Conservation (phyloP, 2,888 invertebrate genomes). For the Octodonta nipae region DNA sequence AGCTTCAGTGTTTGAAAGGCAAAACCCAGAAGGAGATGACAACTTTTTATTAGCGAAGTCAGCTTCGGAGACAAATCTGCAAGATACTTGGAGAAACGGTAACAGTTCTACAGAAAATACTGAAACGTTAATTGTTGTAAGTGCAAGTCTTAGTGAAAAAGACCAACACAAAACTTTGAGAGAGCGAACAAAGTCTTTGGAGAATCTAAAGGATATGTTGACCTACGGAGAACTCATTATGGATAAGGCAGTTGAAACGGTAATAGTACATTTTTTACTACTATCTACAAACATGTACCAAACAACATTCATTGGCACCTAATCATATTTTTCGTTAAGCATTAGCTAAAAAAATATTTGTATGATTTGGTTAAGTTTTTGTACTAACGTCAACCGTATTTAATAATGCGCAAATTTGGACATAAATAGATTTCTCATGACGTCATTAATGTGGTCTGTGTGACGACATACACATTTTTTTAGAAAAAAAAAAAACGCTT, state of each 20-base stretch:
- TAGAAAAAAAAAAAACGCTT: too few relatives aligned
- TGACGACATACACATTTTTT: too few relatives aligned
- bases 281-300: too few relatives aligned
- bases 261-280: constrained; percentile 15
- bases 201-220: constrained; percentile 30
- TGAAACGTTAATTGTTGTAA: constrained; percentile 10
- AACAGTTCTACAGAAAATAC: constrained; percentile 21
- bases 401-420: too few relatives aligned
- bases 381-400: too few relatives aligned
- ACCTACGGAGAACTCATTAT: constrained; percentile 33
- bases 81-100: constrained; percentile 26
- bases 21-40: constrained; percentile 25
- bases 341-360: too few relatives aligned
- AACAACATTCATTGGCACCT: too few relatives aligned
- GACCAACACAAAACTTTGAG: constrained; percentile 12
- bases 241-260: constrained; percentile 23
- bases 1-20: constrained; percentile 18
- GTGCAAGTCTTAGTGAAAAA: constrained; percentile 15
- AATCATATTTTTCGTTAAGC: too few relatives aligned
- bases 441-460: too few relatives aligned
- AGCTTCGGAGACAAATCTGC: constrained; percentile 27
- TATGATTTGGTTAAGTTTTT: too few relatives aligned
- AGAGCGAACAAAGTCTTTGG: constrained; percentile 28
- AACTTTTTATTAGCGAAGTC: constrained; percentile 23
- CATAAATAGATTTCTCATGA: too few relatives aligned